Conservation (phyloP, 2,113 vertebrate species). For the Percina caprodes region DNA sequence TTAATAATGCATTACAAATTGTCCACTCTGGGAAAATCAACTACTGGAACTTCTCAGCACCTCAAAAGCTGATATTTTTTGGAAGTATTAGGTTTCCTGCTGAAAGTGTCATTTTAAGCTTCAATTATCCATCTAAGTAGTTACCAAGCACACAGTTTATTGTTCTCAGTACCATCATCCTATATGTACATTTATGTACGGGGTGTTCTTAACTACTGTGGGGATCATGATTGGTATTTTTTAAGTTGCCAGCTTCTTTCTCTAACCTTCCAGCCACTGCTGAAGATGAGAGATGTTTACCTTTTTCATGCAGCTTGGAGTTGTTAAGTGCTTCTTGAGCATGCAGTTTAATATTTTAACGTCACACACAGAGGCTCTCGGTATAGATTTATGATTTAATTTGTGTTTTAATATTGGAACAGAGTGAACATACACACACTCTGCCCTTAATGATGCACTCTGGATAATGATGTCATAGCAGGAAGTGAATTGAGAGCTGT, state of each 20-base stretch:
- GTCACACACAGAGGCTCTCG: conserved; percentile 26
- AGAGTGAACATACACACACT: conserved; percentile 55
- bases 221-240: conserved; percentile 42
- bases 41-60: conserved; percentile 22
- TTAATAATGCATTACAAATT: conserved; percentile 76
- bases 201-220: background rate
- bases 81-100: conserved; percentile 27
- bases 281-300: conserved; percentile 24
- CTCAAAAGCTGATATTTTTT: conserved; percentile 28
- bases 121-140: conserved; percentile 44
- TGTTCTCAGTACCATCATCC: background rate
- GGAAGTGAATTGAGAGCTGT: conserved; percentile 48
- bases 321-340: conserved; percentile 60
- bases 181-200: background rate
- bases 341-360: conserved; percentile 48
- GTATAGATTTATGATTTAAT: conserved; percentile 67
- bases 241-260: conserved; percentile 35
- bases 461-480: conserved; percentile 54
- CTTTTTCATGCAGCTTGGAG: conserved; percentile 20
- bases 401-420: conserved; percentile 64
- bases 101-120: conserved; percentile 27
- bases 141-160: conserved; percentile 9
- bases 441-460: conserved; percentile 46
- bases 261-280: conserved; percentile 29
- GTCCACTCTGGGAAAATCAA: conserved; percentile 62